A percentile compares a stretch with the other conserved stretches of the same genome.
phyloP scores from a whole-genome alignment of 2,888 invertebrate genomes.

The Rhopalosiphum nymphaeae region DNA sequence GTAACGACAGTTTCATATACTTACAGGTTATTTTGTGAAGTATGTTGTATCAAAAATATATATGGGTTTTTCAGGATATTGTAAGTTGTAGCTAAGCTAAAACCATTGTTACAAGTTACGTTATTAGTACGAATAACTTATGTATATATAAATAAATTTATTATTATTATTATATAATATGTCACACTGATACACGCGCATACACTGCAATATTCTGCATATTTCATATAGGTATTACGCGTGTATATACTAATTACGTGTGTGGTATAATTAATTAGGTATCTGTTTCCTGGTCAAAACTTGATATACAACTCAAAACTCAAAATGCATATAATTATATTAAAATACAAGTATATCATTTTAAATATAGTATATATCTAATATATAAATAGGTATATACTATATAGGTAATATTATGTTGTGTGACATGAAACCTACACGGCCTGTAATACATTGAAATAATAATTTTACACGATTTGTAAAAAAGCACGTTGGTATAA shows the following conservation, averaged over 20 bases:
- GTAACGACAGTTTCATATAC: background rate
- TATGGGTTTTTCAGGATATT: background rate
- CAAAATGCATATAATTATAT: background rate
- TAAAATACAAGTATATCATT: background rate
- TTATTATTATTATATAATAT: background rate
- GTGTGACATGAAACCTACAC: background rate
- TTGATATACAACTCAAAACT: background rate
- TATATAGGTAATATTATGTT: background rate
- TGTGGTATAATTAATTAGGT: background rate
- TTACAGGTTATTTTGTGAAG: background rate
- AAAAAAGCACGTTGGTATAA: background rate
- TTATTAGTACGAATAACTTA: background rate
- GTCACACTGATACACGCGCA: constrained; percentile 46
- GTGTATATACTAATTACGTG: background rate
- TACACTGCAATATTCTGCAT: constrained; percentile 58
- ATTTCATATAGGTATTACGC: constrained; percentile 60
- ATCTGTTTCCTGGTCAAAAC: background rate
- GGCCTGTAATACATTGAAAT: background rate
- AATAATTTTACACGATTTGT: background rate
- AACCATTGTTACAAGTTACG: background rate
- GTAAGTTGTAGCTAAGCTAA: background rate
- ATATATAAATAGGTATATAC: background rate
- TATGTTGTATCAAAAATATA: background rate
- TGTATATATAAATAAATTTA: background rate
- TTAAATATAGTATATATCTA: background rate